Evolutionary conservation across 2,113 vertebrate genomes (phyloP).

Genomic region (Opisthocomus hoazin): DNA sequence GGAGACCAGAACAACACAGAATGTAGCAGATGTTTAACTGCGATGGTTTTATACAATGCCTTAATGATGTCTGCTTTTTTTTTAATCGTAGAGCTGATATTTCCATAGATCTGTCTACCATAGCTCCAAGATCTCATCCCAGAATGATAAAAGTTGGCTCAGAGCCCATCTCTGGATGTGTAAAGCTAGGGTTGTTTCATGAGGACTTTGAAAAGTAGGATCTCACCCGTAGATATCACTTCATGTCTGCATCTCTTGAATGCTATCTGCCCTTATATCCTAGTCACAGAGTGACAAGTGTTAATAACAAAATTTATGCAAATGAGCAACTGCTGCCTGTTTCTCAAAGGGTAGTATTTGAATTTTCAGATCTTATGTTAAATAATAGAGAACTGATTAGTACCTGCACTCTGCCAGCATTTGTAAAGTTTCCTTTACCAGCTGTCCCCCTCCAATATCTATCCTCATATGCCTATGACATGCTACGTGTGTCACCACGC

Average conservation of each 20-base stretch:
- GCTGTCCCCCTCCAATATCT: background rate
- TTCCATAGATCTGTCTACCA: background rate
- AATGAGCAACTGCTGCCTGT: constrained; percentile 33
- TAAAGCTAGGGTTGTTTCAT: background rate
- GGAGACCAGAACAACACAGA: background rate
- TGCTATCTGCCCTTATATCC: constrained; percentile 18
- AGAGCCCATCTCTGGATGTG: background rate
- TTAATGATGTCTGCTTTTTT: background rate
- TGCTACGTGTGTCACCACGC: background rate
- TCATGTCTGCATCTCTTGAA: background rate
- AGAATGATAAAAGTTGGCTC: constrained; percentile 3
- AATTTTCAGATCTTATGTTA: background rate
- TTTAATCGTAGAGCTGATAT: background rate
- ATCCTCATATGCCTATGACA: background rate
- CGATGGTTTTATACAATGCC: background rate
- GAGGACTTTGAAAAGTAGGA: constrained; percentile 3
- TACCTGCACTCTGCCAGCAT: background rate
- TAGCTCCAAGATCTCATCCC: background rate
- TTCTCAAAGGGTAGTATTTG: background rate
- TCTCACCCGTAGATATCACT: background rate
- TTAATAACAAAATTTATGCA: constrained; percentile 43
- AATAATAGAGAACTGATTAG: background rate
- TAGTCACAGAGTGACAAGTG: constrained; percentile 48
- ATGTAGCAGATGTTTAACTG: background rate
- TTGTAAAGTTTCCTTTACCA: background rate